Conservation (phyloP, 2,797 vertebrate species). For the Rhinogobio ventralis region DNA sequence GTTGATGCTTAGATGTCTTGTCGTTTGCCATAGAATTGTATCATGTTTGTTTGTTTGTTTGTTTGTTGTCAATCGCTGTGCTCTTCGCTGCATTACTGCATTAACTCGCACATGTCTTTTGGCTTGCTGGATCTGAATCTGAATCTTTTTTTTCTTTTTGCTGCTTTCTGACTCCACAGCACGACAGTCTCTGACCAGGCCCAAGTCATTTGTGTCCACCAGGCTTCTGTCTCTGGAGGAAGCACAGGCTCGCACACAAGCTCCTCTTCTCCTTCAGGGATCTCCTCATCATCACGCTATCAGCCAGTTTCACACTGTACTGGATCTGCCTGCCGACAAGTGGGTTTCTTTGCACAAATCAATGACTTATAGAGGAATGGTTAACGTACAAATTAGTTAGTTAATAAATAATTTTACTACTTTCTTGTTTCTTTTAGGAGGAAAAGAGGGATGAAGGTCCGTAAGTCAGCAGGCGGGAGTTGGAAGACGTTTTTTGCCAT, state of each 20-base stretch:
- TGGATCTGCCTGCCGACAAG: slow-evolving; percentile 73
- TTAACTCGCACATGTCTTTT: background rate
- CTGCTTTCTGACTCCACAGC: slow-evolving; percentile 63
- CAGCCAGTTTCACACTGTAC: slow-evolving; percentile 67
- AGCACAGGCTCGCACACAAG: slow-evolving; percentile 82
- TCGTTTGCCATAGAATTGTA: background rate
- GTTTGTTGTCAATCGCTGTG: slow-evolving; percentile 2
- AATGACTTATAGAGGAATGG: background rate
- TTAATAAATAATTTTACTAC: background rate
- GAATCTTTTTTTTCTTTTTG: background rate
- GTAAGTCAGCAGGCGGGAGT: slow-evolving; percentile 78
- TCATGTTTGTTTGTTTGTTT: background rate
- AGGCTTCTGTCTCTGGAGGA: slow-evolving; percentile 82
- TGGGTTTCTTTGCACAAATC: slow-evolving; percentile 52
- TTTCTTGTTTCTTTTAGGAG: slow-evolving; percentile 61
- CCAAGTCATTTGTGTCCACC: slow-evolving; percentile 82
- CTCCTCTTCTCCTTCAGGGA: slow-evolving; percentile 66
- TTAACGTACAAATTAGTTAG: background rate
- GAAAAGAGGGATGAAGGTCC: slow-evolving; percentile 74
- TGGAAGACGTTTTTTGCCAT: slow-evolving; percentile 86
- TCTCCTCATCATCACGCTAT: slow-evolving; percentile 50
- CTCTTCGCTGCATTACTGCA: background rate
- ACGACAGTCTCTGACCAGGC: slow-evolving; percentile 78
- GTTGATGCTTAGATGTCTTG: background rate
- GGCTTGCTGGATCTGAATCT: background rate